Conservation (phyloP, 2,888 invertebrate species). For the Clostera curtula region DNA sequence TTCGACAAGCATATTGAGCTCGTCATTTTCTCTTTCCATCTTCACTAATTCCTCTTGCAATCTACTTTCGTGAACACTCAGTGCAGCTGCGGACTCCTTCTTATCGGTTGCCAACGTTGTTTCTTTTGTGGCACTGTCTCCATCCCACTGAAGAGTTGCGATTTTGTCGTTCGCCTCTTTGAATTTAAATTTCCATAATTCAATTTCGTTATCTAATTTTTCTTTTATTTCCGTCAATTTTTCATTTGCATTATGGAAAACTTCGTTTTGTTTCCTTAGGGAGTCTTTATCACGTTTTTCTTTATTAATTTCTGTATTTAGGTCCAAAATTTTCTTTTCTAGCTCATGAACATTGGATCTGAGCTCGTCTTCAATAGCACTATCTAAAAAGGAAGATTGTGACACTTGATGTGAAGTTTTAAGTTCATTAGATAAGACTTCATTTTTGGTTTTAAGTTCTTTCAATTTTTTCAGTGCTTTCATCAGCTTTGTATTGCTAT, state of each 20-base stretch:
- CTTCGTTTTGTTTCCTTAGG: conserved; percentile 81
- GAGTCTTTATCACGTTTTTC: conserved; percentile 80
- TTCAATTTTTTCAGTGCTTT: conserved; percentile 90
- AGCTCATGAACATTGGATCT: conserved; percentile 78
- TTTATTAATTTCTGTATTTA: conserved; percentile 73
- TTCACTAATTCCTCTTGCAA: conserved; percentile 45
- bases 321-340: conserved; percentile 79
- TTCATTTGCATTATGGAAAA: conserved; percentile 84
- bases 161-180: conserved; percentile 81
- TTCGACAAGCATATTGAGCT: conserved; percentile 49
- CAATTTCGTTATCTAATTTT: conserved; percentile 84
- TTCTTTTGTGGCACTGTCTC: conserved; percentile 38
- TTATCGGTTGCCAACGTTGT: conserved; percentile 24
- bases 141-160: conserved; percentile 52
- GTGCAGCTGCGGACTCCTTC: conserved; percentile 1
- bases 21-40: conserved; percentile 65
- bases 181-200: conserved; percentile 82
- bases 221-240: conserved; percentile 87
- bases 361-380: conserved; percentile 88
- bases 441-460: conserved; percentile 83
- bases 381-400: conserved; percentile 79
- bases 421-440: conserved; percentile 72
- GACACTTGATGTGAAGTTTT: conserved; percentile 67
- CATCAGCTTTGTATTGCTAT: conserved; percentile 80
- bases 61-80: conserved; percentile 19